Conservation (phyloP, 2,888 invertebrate species). For the Dynastes hyllus region DNA sequence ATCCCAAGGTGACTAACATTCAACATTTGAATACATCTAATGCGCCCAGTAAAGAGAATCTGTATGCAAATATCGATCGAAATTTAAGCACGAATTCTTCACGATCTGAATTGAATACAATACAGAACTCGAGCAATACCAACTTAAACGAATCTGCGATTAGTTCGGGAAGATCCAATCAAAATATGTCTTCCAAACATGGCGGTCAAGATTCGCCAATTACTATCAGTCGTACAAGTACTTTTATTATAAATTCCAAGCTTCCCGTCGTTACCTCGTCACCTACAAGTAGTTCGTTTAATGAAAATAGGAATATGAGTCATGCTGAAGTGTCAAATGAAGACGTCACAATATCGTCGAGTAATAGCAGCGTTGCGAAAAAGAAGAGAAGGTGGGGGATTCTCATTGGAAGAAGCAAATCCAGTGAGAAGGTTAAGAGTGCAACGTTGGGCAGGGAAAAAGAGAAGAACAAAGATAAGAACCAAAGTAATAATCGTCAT, state of each 20-base stretch:
- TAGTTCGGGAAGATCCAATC: constrained; percentile 56
- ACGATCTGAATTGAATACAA: constrained; percentile 47
- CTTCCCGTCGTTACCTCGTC: constrained; percentile 50
- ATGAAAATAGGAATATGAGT: constrained; percentile 51
- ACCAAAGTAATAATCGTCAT: constrained; percentile 74
- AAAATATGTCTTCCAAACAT: constrained; percentile 54
- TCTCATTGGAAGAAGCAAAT: constrained; percentile 78
- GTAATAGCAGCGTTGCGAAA: constrained; percentile 57
- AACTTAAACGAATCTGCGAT: constrained; percentile 57
- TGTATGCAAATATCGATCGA: constrained; percentile 67
- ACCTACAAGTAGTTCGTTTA: constrained; percentile 52
- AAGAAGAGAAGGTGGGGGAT: constrained; percentile 81
- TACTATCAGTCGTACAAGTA: constrained; percentile 61
- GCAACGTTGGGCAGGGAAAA: constrained; percentile 82
- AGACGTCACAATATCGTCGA: constrained; percentile 56
- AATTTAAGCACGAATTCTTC: constrained; percentile 51
- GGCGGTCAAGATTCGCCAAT: constrained; percentile 50
- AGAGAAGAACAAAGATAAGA: constrained; percentile 72
- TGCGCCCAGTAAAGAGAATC: constrained; percentile 64
- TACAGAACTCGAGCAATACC: constrained; percentile 51
- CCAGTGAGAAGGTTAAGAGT: constrained; percentile 76
- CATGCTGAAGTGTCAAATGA: constrained; percentile 52
- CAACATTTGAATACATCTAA: constrained; percentile 60
- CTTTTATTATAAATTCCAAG: constrained; percentile 63
- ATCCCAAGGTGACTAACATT: constrained; percentile 52